phyloP scores from a whole-genome alignment of 1,140 invertebrate genomes.

The Leptinotarsa lineolata region DNA sequence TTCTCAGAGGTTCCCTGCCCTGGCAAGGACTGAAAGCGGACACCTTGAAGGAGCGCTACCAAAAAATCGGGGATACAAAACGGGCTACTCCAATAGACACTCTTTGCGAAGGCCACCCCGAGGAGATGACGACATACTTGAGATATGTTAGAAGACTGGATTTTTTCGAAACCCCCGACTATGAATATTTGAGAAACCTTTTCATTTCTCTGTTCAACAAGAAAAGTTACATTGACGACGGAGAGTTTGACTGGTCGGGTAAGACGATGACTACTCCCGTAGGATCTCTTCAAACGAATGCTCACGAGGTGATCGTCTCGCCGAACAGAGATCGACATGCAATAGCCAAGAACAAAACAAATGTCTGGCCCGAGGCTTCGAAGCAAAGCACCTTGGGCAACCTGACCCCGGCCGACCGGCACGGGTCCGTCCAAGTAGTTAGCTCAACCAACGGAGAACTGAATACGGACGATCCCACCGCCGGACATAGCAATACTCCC shows the following conservation, averaged over 20 bases:
- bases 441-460: conserved; percentile 96
- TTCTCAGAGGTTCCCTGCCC: conserved; percentile 95
- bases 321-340: conserved; percentile 10
- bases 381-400: conserved; percentile 69
- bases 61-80: conserved; percentile 99
- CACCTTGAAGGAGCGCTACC: conserved; percentile 98
- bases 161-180: conserved; percentile 99
- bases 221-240: conserved; percentile 91
- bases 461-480: conserved; percentile 91
- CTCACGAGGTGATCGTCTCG: conserved; percentile 1
- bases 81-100: conserved; percentile 96
- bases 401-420: conserved; percentile 89
- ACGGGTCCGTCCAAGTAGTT: conserved; percentile 87
- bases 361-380: conserved; percentile 61
- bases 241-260: conserved; percentile 98
- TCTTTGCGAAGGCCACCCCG: conserved; percentile 96
- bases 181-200: conserved; percentile 95
- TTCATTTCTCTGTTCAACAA: conserved; percentile 94
- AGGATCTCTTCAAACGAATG: conserved; percentile 14
- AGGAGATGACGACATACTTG: conserved; percentile 96
- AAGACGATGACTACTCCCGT: conserved; percentile 73
- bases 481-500: conserved; percentile 94
- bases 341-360: conserved; percentile 46
- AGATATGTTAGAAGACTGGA: conserved; percentile 96
- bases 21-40: conserved; percentile 99